Evolutionary conservation across 2,888 invertebrate species (phyloP).

Genomic region (Acanthoscelides obtectus): DNA sequence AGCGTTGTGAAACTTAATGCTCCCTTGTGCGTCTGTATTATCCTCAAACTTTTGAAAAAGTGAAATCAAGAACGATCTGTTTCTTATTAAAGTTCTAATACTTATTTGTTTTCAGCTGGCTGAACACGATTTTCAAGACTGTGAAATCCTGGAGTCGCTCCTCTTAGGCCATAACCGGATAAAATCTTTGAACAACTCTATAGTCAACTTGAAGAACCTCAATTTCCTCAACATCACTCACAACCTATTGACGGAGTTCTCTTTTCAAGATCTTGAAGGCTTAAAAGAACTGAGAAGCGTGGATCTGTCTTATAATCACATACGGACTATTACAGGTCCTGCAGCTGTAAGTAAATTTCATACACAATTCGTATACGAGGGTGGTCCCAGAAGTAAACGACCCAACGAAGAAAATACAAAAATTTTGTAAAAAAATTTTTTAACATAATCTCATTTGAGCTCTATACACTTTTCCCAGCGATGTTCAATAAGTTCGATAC

Average conservation of each 20-base stretch:
- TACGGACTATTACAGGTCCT: constrained; percentile 60
- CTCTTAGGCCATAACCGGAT: constrained; percentile 71
- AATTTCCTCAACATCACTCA: constrained; percentile 69
- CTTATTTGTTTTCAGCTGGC: constrained; percentile 51
- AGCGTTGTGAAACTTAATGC: no score
- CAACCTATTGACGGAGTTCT: constrained; percentile 72
- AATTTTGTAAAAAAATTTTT: no score
- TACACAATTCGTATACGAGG: no score
- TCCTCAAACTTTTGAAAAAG: no score
- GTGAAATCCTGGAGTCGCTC: constrained; percentile 63
- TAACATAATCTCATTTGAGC: no score
- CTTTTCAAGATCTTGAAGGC: constrained; percentile 73
- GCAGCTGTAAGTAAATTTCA: constrained; percentile 61
- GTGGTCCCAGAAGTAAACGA: no score
- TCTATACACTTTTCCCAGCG: no score
- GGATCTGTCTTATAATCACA: constrained; percentile 73
- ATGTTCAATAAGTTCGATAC: no score
- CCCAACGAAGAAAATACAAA: no score
- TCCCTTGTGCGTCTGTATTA: no score
- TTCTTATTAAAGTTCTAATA: no score
- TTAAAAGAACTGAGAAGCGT: constrained; percentile 65
- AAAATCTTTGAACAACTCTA: constrained; percentile 65
- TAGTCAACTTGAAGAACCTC: constrained; percentile 64
- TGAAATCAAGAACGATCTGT: no score
- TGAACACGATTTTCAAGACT: constrained; percentile 71